Conservation (phyloP, 2,113 vertebrate species). For the Psettodes erumei region DNA sequence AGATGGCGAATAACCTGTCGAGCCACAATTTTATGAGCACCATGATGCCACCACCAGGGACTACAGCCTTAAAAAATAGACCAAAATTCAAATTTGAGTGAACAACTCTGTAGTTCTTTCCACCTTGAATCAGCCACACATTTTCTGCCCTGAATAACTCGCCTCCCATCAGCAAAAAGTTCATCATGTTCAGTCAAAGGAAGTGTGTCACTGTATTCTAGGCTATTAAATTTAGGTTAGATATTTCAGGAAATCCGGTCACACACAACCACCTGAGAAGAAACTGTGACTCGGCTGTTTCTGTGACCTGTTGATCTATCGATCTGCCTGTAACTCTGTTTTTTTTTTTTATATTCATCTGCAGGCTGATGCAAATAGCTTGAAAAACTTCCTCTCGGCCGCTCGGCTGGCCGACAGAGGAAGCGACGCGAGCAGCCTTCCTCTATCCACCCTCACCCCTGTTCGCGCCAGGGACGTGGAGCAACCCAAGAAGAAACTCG, state of each 20-base stretch:
- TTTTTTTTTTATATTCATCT: neutral
- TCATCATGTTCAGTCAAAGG: conserved; percentile 19
- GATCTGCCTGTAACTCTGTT: neutral
- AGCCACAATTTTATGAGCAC: neutral
- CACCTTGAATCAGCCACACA: neutral
- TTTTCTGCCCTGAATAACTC: conserved; percentile 15
- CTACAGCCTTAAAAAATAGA: neutral
- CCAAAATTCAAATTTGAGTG: neutral
- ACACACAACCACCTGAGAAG: conserved; percentile 7
- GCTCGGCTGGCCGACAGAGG: conserved; percentile 91
- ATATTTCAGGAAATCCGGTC: conserved; percentile 43
- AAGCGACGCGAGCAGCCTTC: conserved; percentile 77
- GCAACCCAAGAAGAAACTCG: conserved; percentile 93
- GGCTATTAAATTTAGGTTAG: conserved; percentile 54
- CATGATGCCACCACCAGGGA: neutral
- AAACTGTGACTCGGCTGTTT: neutral
- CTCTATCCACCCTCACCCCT: conserved; percentile 87
- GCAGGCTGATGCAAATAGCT: conserved; percentile 88
- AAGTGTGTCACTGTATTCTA: conserved; percentile 61
- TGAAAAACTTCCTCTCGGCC: conserved; percentile 94
- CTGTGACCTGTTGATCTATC: neutral
- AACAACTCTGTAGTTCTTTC: neutral
- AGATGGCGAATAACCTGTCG: neutral
- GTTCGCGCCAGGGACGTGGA: conserved; percentile 92
- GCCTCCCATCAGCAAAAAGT: conserved; percentile 12